Percentiles rank a stretch among this genome's conserved stretches.
phyloP scores from a whole-genome alignment of 1,140 invertebrate genomes.

The Rhagoletis zephyria region DNA sequence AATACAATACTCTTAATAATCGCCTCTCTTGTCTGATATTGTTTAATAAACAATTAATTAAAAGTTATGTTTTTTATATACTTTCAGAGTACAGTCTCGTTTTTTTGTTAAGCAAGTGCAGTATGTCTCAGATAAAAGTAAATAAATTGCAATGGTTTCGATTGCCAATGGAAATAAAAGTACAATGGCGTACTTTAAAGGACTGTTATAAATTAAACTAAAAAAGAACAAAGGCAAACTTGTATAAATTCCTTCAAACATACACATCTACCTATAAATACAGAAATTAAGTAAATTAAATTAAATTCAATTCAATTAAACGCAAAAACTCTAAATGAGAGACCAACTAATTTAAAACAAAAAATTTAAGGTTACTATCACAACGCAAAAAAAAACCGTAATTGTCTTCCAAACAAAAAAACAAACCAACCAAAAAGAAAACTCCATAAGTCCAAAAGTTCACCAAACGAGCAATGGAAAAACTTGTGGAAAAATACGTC shows the following conservation, averaged over 20 bases:
- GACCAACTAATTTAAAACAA: not conserved
- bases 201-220: no score
- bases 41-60: not conserved
- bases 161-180: not conserved
- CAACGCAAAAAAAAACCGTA: not conserved
- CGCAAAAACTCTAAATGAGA: not conserved
- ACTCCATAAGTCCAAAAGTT: not conserved
- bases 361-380: not conserved
- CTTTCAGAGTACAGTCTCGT: not conserved
- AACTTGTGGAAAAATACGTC: not conserved
- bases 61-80: not conserved
- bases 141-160: not conserved
- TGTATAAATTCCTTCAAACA: no score
- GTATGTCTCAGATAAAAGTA: not conserved
- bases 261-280: not conserved
- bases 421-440: not conserved
- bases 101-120: not conserved
- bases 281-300: not conserved
- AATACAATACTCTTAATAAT: no score
- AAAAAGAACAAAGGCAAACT: no score
- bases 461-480: slow-evolving; percentile 25
- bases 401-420: slow-evolving; percentile 30
- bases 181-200: not conserved
- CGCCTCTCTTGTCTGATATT: no score
- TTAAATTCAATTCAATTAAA: not conserved